These are phyloP conservation scores for Caenorhabditis briggsae DNA, from an alignment of 1,140 invertebrate species.

Conservation along the genomic window DNA sequence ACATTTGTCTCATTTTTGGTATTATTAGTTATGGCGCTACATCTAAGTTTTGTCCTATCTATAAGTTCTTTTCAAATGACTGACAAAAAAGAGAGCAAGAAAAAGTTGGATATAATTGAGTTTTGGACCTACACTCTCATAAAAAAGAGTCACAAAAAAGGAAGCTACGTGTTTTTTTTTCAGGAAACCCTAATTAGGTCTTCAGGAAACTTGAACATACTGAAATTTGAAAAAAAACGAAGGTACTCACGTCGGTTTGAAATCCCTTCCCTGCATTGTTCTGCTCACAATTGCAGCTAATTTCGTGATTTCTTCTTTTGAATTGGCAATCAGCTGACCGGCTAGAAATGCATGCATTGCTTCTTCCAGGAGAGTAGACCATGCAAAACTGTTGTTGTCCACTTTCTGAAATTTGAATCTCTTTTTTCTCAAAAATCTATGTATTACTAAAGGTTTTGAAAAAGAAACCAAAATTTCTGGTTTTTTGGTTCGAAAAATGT, in stretches of 20 bases:
- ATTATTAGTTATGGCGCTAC: not conserved
- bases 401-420: constrained; percentile 18
- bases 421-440: too few species aligned
- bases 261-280: constrained; percentile 7
- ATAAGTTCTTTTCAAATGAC: not conserved
- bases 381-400: constrained; percentile 40
- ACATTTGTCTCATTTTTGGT: constrained; percentile 3
- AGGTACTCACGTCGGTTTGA: constrained; percentile 6
- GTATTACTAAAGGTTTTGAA: too few species aligned
- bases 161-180: not conserved
- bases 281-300: constrained; percentile 32
- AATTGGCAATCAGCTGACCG: constrained; percentile 34
- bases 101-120: constrained; percentile 37
- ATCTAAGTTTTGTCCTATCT: not conserved
- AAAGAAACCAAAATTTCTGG: not conserved
- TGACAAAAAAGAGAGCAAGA: not conserved
- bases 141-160: not conserved
- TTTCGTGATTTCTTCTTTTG: constrained; percentile 32
- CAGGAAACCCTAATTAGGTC: too few species aligned
- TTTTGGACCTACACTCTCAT: not conserved
- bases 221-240: not conserved
- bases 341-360: constrained; percentile 6
- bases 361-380: constrained; percentile 18
- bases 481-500: not conserved
- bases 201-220: too few species aligned